Conservation (phyloP, 2,113 vertebrate genomes). For the Tachysurus fulvidraco region DNA sequence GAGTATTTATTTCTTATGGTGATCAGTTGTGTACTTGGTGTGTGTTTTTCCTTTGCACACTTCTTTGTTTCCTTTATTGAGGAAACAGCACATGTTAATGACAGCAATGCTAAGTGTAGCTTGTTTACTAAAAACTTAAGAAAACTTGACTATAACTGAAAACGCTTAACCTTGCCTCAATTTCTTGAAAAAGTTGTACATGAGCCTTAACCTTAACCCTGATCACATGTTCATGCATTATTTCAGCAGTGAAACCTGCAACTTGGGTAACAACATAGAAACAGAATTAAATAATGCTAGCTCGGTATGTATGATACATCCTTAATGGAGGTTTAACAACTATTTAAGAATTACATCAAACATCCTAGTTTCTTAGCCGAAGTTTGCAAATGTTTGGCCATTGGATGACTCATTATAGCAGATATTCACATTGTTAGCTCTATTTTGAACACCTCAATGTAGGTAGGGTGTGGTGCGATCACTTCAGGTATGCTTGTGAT, state of each 20-base stretch:
- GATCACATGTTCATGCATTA: background rate
- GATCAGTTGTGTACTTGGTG: too few species aligned
- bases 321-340: background rate
- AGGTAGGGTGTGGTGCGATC: background rate
- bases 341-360: background rate
- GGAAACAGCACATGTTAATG: too few species aligned
- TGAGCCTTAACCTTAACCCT: too few species aligned
- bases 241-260: too few species aligned
- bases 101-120: too few species aligned
- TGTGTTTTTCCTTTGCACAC: background rate
- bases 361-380: background rate
- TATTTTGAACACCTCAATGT: background rate
- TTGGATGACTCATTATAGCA: background rate
- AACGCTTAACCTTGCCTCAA: background rate
- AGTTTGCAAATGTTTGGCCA: background rate
- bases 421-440: background rate
- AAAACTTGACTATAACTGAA: background rate
- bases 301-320: background rate
- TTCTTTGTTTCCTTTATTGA: too few species aligned
- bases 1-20: background rate
- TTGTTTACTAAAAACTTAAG: too few species aligned
- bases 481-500: background rate
- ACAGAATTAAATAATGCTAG: background rate
- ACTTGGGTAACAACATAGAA: background rate
- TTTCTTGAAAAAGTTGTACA: too few species aligned